These are phyloP conservation scores for Acestrorhynchus altus DNA, from an alignment of 2,797 vertebrate genomes.

Conservation along the genomic window DNA sequence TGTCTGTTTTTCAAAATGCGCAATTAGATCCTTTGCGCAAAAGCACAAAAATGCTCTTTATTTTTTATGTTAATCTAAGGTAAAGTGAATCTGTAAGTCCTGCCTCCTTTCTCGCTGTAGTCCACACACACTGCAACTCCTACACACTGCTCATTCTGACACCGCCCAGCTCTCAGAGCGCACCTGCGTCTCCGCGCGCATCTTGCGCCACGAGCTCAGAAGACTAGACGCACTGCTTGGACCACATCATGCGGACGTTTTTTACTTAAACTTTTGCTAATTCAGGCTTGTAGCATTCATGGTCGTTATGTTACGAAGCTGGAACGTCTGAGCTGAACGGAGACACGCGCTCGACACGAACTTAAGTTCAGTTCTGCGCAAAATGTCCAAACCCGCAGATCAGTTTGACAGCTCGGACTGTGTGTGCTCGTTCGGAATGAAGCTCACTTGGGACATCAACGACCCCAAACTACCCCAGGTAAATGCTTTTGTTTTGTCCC, in stretches of 20 bases:
- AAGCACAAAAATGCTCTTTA: constrained; percentile 35
- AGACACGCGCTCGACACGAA: background rate
- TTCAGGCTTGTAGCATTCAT: background rate
- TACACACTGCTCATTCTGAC: constrained; percentile 56
- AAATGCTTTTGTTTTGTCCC: constrained; percentile 12
- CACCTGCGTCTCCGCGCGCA: constrained; percentile 39
- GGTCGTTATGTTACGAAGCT: constrained; percentile 36
- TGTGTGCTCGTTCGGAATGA: constrained; percentile 81
- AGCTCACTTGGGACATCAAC: constrained; percentile 95
- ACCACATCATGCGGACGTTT: constrained; percentile 4
- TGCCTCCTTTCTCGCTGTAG: constrained; percentile 51
- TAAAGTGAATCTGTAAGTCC: constrained; percentile 46
- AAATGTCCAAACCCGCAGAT: constrained; percentile 74
- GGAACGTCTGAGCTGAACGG: background rate
- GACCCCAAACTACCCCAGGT: constrained; percentile 96
- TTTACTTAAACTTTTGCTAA: background rate
- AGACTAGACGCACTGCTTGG: background rate
- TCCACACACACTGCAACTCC: constrained; percentile 43
- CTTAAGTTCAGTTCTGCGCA: constrained; percentile 24
- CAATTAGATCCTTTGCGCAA: background rate
- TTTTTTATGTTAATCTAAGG: constrained; percentile 36
- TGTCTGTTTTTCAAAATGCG: too few relatives aligned
- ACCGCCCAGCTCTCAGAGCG: constrained; percentile 39
- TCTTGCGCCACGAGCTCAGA: constrained; percentile 23
- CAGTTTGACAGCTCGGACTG: constrained; percentile 67